Percentiles rank a stretch among this genome's conserved stretches.
Evolutionary conservation across 2,888 invertebrate species (phyloP).

Genomic region (Byasa hedistus): DNA sequence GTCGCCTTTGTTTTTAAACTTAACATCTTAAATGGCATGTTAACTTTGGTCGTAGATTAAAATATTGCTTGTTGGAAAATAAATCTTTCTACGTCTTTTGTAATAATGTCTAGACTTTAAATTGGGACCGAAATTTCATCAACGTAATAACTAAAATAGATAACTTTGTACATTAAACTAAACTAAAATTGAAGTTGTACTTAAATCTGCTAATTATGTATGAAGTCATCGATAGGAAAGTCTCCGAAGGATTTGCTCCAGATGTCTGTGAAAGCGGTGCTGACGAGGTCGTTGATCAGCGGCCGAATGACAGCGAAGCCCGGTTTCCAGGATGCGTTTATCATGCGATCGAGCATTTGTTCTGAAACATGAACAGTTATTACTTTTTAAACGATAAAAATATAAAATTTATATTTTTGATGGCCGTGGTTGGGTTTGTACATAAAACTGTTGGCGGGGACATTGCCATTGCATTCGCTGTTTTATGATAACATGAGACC

Average conservation of each 20-base stretch:
- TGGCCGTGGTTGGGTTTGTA: too few relatives aligned
- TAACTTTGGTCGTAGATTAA: not conserved
- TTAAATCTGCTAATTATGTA: slow-evolving; percentile 57
- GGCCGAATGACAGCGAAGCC: slow-evolving; percentile 88
- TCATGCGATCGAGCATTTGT: slow-evolving; percentile 85
- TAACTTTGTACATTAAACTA: slow-evolving; percentile 14
- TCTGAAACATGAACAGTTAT: slow-evolving; percentile 66
- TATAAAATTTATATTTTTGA: too few relatives aligned
- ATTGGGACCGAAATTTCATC: too few relatives aligned
- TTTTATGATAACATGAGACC: too few relatives aligned
- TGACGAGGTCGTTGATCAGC: slow-evolving; percentile 90
- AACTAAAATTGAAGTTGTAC: not conserved
- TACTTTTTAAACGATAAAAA: too few relatives aligned
- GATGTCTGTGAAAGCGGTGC: slow-evolving; percentile 90
- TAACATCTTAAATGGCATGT: not conserved
- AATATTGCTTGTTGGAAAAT: not conserved
- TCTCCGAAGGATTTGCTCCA: slow-evolving; percentile 87
- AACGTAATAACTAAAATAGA: not conserved
- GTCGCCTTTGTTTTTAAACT: not conserved
- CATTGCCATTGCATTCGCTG: too few relatives aligned
- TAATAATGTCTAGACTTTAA: too few relatives aligned
- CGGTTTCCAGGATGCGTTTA: slow-evolving; percentile 90
- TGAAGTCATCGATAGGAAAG: slow-evolving; percentile 85
- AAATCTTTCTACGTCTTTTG: too few relatives aligned
- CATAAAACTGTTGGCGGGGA: too few relatives aligned